These are phyloP conservation scores for Thalassarche chlororhynchos DNA, from an alignment of 2,113 vertebrate species.

Conservation along the genomic window DNA sequence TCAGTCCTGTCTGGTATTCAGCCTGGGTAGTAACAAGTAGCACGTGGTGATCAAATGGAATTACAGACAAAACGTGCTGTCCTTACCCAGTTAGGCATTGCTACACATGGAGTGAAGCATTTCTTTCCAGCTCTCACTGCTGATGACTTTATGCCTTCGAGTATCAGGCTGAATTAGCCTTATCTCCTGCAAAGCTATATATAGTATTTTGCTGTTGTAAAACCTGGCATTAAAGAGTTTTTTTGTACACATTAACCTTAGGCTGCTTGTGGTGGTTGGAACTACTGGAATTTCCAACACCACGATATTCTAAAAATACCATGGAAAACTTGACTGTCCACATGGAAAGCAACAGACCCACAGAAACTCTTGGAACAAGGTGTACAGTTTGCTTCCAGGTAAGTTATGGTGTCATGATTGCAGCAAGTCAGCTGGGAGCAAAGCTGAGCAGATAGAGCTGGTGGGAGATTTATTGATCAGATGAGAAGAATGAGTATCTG, in stretches of 20 bases:
- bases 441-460: background rate
- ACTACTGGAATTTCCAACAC: background rate
- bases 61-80: background rate
- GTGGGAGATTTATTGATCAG: background rate
- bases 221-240: background rate
- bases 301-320: background rate
- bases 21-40: background rate
- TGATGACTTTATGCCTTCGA: background rate
- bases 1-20: conserved; percentile 4
- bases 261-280: background rate
- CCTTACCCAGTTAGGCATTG: background rate
- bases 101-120: background rate
- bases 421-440: background rate
- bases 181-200: conserved; percentile 13
- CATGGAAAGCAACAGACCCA: background rate
- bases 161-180: background rate
- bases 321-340: background rate
- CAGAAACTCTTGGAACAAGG: background rate
- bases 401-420: background rate
- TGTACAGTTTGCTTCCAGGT: background rate
- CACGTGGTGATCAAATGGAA: background rate
- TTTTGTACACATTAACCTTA: background rate
- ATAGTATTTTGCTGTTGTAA: background rate
- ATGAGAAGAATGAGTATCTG: background rate
- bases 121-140: background rate